Conservation (phyloP, 2,113 vertebrate species). For the Hystrix cristata region DNA sequence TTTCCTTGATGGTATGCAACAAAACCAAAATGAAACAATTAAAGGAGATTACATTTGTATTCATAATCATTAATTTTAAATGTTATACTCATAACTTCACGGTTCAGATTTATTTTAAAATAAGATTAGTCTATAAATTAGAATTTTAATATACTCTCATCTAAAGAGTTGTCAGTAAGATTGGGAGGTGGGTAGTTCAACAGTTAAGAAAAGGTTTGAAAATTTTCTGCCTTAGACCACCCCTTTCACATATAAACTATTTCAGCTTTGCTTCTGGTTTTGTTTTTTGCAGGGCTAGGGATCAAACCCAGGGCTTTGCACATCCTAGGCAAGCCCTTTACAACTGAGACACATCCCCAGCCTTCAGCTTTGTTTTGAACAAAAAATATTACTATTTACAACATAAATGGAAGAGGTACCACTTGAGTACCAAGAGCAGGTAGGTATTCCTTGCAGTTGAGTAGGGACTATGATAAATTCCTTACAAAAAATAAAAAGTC, state of each 20-base stretch:
- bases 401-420: neutral
- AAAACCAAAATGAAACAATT: slow-evolving; percentile 30
- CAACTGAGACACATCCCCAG: neutral
- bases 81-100: neutral
- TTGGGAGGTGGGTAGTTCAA: neutral
- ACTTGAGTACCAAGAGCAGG: neutral
- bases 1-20: neutral
- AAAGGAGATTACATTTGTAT: slow-evolving; percentile 53
- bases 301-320: neutral
- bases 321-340: neutral
- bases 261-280: slow-evolving; percentile 5
- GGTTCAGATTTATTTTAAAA: slow-evolving; percentile 25
- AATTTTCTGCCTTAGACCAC: slow-evolving; percentile 33
- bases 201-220: neutral
- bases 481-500: slow-evolving; percentile 33
- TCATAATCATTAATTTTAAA: slow-evolving; percentile 59
- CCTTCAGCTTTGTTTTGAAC: slow-evolving; percentile 33
- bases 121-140: slow-evolving; percentile 44
- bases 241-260: neutral
- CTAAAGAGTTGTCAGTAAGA: slow-evolving; percentile 1
- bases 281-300: neutral
- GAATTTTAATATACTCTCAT: neutral
- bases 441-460: neutral
- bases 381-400: slow-evolving; percentile 2
- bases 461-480: neutral